Conservation (phyloP, 1,140 invertebrate genomes). For the Zaprionus ghesquierei region DNA sequence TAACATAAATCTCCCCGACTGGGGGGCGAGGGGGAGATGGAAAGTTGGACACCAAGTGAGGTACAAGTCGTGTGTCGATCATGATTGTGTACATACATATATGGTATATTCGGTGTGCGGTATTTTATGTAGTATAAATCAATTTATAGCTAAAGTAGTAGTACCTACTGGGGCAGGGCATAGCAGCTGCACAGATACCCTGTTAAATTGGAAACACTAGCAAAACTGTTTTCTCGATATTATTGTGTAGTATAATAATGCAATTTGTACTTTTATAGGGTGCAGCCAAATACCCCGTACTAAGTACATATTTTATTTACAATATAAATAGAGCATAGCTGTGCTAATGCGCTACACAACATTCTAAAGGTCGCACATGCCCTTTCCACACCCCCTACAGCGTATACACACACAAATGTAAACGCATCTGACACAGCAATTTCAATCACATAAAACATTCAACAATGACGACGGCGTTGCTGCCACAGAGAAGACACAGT, state of each 20-base stretch:
- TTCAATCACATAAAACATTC: slow-evolving; percentile 49
- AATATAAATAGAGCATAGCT: no score
- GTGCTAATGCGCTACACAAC: no score
- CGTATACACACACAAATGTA: background rate
- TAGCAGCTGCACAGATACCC: background rate
- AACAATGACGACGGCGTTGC: background rate
- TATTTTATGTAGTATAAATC: background rate
- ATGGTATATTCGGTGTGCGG: background rate
- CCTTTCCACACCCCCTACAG: background rate
- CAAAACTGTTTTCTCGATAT: no score
- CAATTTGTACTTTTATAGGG: no score
- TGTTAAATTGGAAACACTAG: no score
- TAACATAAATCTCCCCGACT: background rate
- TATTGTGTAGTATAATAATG: no score
- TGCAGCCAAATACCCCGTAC: no score
- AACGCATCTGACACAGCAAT: slow-evolving; percentile 39
- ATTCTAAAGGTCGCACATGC: background rate
- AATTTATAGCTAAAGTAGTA: background rate
- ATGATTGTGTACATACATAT: background rate
- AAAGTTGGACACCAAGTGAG: background rate
- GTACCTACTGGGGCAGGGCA: background rate
- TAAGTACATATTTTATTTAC: no score
- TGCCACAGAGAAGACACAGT: background rate
- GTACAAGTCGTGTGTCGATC: background rate
- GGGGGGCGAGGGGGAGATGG: background rate